Evolutionary conservation across 2,113 vertebrate species (phyloP), one percentile per base, ranked within the genome.

Genomic region (Tretioscincus oriximinensis): DNA sequence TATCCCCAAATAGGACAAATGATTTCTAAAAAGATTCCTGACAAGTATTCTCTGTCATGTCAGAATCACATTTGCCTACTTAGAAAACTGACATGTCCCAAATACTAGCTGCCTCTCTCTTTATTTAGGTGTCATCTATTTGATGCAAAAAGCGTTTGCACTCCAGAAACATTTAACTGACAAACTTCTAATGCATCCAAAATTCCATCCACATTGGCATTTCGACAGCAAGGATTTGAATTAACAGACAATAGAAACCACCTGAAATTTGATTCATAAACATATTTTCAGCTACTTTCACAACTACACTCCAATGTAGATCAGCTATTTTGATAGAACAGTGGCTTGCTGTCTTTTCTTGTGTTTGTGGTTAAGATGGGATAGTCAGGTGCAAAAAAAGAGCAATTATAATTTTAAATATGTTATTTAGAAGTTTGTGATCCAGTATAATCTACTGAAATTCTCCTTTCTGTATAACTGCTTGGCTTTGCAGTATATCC

Each of bases 161-260:
- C 31, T 60, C 29, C 26, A 47, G 24, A 58, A 41, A 5, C 26
- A 45, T 70, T 70, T 31, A 29, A 41, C 54, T 45, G 18, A 24
- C 26, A 70, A 60, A 71, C 35, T 3, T 79, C 60, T 61, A 79
- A 61, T 41, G 7, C 54, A 41, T 70, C 51, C 31, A 75, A 75
- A 61, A 61, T 60, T 2, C 24, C 9, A 76, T 12, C 61, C 64
- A 35, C 61, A 70, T 79, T 71, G 70, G 31, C 29, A 75, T 75
- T 75, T 75, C 35, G 73, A 75, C 73, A 75, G 29, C 73, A 75
- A 61, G 22, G 20, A 41, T 75, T 75, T 75, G 29, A 54, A 61
- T 61, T 54, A 70, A 35, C 51, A 22, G 12, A n/a, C 31, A 12
- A 5, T 9, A 70, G 16, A 79, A 49, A n/a, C 24, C 10, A 21